A percentile compares a stretch with the other conserved stretches of the same genome.
Evolutionary conservation across 2,113 vertebrate species (phyloP).

Genomic region (Phasianus colchicus): DNA sequence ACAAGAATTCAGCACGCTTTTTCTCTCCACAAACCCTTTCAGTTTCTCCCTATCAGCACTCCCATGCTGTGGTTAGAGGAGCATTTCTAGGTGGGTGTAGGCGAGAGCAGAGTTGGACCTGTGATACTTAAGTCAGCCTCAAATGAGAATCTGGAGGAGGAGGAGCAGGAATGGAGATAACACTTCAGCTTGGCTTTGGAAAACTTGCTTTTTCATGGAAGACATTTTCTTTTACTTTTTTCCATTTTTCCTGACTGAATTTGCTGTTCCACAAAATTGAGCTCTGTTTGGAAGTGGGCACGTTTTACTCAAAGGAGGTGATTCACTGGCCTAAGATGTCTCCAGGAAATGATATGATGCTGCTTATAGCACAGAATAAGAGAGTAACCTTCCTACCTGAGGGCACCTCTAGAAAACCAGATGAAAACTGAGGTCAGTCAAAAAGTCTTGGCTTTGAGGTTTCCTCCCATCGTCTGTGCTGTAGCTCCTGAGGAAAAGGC

Average conservation of each 20-base stretch:
- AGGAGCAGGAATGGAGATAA: conserved; percentile 13
- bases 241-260: neutral
- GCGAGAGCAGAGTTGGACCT: neutral
- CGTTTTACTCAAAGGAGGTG: conserved; percentile 8
- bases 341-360: conserved; percentile 29
- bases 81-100: neutral
- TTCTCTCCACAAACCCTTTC: neutral
- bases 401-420: neutral
- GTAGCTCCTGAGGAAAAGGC: neutral
- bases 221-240: neutral
- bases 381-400: neutral
- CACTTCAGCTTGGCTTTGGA: neutral
- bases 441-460: neutral
- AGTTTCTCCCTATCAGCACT: neutral
- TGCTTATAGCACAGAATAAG: neutral
- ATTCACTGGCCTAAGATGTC: conserved; percentile 7
- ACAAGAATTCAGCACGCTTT: neutral
- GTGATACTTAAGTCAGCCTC: neutral
- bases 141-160: conserved; percentile 18
- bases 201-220: neutral
- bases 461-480: neutral
- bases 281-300: neutral
- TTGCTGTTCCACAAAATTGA: neutral
- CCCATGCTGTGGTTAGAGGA: neutral
- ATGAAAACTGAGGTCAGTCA: neutral